A percentile compares a stretch with the other conserved stretches of the same genome.
Evolutionary conservation across 1,140 invertebrate species (phyloP).

Genomic region (Cherax destructor): DNA sequence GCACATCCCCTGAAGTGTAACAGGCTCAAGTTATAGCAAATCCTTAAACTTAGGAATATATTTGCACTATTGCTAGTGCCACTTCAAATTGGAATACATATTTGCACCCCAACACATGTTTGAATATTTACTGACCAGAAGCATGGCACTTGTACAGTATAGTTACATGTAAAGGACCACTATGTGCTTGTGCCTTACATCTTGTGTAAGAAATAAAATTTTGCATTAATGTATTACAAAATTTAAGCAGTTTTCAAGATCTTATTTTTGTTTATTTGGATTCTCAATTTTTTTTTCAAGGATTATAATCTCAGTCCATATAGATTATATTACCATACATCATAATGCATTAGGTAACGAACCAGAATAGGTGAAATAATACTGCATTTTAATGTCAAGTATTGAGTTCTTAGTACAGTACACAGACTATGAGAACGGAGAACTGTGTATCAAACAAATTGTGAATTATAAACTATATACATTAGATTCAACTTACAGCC

Average conservation of each 20-base stretch:
- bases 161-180: background rate
- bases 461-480: conserved; percentile 29
- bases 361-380: background rate
- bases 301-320: background rate
- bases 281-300: background rate
- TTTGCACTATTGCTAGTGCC: no score
- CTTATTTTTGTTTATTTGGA: background rate
- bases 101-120: no score
- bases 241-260: background rate
- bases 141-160: background rate
- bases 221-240: background rate
- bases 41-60: no score
- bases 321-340: background rate
- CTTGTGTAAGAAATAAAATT: background rate
- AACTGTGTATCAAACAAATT: conserved; percentile 15
- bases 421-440: conserved; percentile 11
- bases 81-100: no score
- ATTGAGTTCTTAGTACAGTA: background rate
- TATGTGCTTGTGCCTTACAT: background rate
- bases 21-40: no score
- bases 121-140: background rate
- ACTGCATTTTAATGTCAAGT: background rate
- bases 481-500: conserved; percentile 28
- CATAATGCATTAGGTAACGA: background rate
- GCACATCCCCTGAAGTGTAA: no score